These are phyloP conservation scores for Eptatretus burgeri DNA, from an alignment of 2,113 vertebrate genomes.

Conservation along the genomic window DNA sequence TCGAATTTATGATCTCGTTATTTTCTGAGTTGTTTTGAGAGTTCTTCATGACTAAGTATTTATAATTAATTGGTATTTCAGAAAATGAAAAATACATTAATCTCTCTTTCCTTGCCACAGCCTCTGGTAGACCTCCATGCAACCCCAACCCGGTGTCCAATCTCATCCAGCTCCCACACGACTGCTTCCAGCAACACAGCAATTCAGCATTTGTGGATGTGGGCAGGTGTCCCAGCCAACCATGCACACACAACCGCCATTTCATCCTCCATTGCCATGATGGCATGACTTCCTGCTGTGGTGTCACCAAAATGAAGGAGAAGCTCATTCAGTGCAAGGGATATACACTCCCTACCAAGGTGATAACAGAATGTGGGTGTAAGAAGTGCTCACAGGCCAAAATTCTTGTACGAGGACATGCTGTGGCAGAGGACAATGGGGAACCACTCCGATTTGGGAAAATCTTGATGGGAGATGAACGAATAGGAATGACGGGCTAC, in stretches of 20 bases:
- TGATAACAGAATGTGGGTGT: constrained; percentile 39
- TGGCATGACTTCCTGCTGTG: constrained; percentile 41
- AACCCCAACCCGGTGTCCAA: constrained; percentile 36
- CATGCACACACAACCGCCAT: constrained; percentile 40
- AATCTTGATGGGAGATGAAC: constrained; percentile 43
- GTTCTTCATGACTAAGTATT: too few species aligned
- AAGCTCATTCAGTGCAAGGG: constrained; percentile 36
- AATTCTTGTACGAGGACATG: constrained; percentile 40
- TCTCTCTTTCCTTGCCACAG: too few species aligned
- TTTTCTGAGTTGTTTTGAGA: constrained; percentile 1
- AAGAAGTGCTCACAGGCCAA: constrained; percentile 50
- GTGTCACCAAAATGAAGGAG: constrained; percentile 39
- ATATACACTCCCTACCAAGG: constrained; percentile 50
- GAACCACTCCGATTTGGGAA: constrained; percentile 85
- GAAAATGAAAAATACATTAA: too few species aligned
- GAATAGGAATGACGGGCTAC: constrained; percentile 70
- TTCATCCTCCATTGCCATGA: constrained; percentile 56
- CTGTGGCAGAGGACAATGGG: constrained; percentile 43
- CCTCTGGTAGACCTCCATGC: constrained; percentile 25
- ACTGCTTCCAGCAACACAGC: constrained; percentile 61
- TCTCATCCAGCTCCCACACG: constrained; percentile 47
- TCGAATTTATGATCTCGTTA: not conserved
- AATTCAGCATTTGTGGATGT: constrained; percentile 54
- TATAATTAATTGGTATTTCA: too few species aligned
- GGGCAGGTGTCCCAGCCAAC: constrained; percentile 35